Evolutionary conservation across 2,888 invertebrate species (phyloP), one percentile per base, ranked within the genome.

Genomic region (Hemicrepidius hirtus): DNA sequence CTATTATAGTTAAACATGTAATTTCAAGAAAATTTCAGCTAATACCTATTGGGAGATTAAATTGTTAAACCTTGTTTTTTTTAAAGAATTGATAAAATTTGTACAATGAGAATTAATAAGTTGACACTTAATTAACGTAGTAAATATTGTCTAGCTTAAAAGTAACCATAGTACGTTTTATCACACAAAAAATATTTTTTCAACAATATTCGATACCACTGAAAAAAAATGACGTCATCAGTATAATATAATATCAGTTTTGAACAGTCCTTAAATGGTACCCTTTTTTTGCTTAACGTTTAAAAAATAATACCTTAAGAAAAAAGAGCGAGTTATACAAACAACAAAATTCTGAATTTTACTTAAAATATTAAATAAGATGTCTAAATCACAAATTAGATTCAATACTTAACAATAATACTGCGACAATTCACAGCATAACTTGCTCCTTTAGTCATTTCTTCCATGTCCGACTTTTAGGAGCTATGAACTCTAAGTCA

Each of bases 401-500:
- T 49, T 49, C 49, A 49, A 63, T 62, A 62, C 60, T 62, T 20
- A 16, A 57, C 5, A 55, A 55, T 60, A 60, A 60, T 60, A 60
- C 60, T 60, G 60, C 20, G 55, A 57, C 35, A 41, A 3, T 57
- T 80, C 84, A 86, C 80, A 86, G 81, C 84, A 86, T 84, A 79
- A 85, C 81, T 76, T 85, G 83, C 82, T 85, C 85, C 82, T 81
- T 85, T 83, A 80, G 87, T 87, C 87, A 87, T 86, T 87, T 86
- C 72, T 82, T 81, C 69, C 79, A 80, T 77, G 83, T 84, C 77
- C 82, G 80, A 77, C 79, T 83, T 80, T 84, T 86, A 1, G 89
- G 88, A 35, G 88, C 87, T 71, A 88, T 85, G 82, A 90, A 90
- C 76, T 89, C 88, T 77, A 90, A 84, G 78, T 90, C 89, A 4